Conservation (phyloP, 2,888 invertebrate species). For the Drosophila crucigera region DNA sequence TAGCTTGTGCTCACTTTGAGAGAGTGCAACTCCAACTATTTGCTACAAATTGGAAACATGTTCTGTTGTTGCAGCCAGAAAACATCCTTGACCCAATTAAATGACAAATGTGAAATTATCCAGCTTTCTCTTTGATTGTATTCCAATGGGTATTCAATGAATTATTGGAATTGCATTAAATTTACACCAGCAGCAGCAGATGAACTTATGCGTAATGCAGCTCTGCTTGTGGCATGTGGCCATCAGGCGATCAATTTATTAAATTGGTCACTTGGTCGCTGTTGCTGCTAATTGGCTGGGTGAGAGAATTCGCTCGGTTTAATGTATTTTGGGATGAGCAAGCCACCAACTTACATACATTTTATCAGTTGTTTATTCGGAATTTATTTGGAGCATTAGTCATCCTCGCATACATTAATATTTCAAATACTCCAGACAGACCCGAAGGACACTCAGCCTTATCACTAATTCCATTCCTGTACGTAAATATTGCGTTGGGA, state of each 20-base stretch:
- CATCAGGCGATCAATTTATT: constrained; percentile 20
- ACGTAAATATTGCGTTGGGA: constrained; percentile 11
- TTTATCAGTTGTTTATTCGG: constrained; percentile 2
- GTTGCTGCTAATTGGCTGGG: constrained; percentile 36
- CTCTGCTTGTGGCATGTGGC: constrained; percentile 4
- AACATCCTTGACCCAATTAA: constrained; percentile 14
- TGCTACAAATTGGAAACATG: constrained; percentile 19
- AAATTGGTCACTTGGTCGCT: constrained; percentile 26
- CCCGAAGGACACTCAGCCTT: constrained; percentile 5
- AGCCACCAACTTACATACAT: not conserved
- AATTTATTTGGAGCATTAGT: not conserved
- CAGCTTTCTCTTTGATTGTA: constrained; percentile 2
- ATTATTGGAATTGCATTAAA: constrained; percentile 47
- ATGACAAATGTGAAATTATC: constrained; percentile 18
- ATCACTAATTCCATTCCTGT: constrained; percentile 30
- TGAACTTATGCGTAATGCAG: constrained; percentile 12
- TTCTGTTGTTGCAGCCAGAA: constrained; percentile 13
- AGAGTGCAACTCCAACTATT: not conserved
- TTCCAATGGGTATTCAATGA: constrained; percentile 37
- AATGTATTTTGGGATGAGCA: not conserved
- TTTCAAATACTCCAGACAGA: constrained; percentile 11
- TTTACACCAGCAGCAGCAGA: constrained; percentile 33
- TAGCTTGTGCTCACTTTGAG: constrained; percentile 4
- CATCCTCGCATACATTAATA: constrained; percentile 18
- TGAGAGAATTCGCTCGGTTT: constrained; percentile 4